Base-by-base conservation (phyloP, 2,797 vertebrate species). In the Enteromius argenteus region DNA sequence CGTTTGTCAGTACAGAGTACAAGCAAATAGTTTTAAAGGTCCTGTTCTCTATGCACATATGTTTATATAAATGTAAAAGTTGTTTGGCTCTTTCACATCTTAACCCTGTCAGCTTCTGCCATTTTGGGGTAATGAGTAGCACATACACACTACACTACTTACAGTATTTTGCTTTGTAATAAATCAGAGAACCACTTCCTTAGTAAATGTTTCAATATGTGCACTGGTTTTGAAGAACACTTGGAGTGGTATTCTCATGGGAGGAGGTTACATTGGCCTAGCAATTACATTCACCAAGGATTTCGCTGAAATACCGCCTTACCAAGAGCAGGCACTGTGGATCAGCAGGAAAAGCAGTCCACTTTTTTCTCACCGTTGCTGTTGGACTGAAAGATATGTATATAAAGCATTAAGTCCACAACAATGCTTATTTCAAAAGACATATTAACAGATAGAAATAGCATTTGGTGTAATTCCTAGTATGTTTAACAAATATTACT, bases 131-230 rank as follows among this genome's bases (percentile, higher is more conserved):
- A 88, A 86, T 83, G 79, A 79, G 62, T 83, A 87, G 84, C 79
- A 77, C 79, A 82, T 69, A 77, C 79, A 69, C 60, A 46, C 80
- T 74, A 82, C 76, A 80, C 72, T 86, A 88, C 86, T 89, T 89
- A 90, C 87, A 88, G 87, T 88, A 87, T 89, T 89, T 80, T 84
- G 76, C 84, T 88, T 86, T 88, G 88, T 86, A 90, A 90, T 89
- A 89, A 89, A 88, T 88, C 84, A 87, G 85, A 88, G 86, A 81
- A 89, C 86, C 90, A 89, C 85, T 89, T 90, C 88, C 88, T 87
- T 83, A 69, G 85, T 89, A 89, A 90, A 89, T 86, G 84, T 84
- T 90, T 89, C 90, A 90, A 86, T 87, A 89, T 90, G 90, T 88
- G 88, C 84, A 72, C 62, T 87, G 85, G 75, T 81, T 90, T 87